phyloP scores from a whole-genome alignment of 2,797 vertebrate species.

The Eptatretus atami region DNA sequence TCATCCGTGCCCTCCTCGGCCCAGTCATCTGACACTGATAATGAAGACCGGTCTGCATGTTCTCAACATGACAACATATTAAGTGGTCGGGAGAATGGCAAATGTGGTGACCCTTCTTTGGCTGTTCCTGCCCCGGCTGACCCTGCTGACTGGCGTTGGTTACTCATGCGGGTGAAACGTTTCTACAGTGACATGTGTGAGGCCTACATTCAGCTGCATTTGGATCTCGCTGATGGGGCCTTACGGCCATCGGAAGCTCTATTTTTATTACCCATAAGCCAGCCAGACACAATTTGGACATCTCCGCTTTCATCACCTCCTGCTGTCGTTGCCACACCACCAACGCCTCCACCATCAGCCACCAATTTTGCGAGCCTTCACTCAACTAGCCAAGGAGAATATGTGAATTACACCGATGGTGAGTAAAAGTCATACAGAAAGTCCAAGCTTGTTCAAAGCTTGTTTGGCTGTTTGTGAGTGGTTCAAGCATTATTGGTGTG shows the following conservation, averaged over 20 bases:
- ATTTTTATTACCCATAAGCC: conserved; percentile 52
- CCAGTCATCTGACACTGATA: conserved; percentile 62
- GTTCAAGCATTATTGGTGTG: too few species aligned
- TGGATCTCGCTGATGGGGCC: conserved; percentile 30
- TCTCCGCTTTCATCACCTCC: too few species aligned
- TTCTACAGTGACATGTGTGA: conserved; percentile 68
- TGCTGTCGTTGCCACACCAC: conserved; percentile 11
- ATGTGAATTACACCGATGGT: too few species aligned
- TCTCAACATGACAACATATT: conserved; percentile 82
- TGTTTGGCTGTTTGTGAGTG: too few species aligned
- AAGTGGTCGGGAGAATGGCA: conserved; percentile 37
- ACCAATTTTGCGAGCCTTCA: conserved; percentile 22
- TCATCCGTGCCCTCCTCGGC: conserved; percentile 26
- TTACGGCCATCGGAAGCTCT: conserved; percentile 20
- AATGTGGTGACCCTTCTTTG: conserved; percentile 28
- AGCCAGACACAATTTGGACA: conserved; percentile 18
- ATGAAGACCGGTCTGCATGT: conserved; percentile 93
- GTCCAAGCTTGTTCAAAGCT: too few species aligned
- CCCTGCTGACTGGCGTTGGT: conserved; percentile 64
- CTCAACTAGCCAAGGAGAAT: too few species aligned
- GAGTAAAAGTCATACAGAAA: too few species aligned
- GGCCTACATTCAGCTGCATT: conserved; percentile 81
- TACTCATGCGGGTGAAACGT: conserved; percentile 58
- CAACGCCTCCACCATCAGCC: conserved; percentile 36
- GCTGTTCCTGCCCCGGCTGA: conserved; percentile 17